These are phyloP conservation scores for Hyposoter didymator DNA, from an alignment of 2,888 invertebrate genomes.

Conservation along the genomic window DNA sequence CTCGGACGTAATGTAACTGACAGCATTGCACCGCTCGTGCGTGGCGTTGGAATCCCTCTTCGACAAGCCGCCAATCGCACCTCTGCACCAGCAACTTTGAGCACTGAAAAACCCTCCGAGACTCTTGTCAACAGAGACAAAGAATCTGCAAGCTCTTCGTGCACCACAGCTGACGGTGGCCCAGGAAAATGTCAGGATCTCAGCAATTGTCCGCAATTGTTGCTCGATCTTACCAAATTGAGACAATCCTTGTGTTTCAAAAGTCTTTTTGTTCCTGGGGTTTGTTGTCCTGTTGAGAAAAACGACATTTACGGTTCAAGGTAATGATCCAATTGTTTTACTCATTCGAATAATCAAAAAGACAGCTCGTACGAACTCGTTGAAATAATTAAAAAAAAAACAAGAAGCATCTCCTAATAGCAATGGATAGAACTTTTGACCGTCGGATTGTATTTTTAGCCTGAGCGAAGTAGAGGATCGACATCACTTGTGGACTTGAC, in stretches of 20 bases:
- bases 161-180: constrained; percentile 93
- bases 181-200: constrained; percentile 94
- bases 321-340: constrained; percentile 48
- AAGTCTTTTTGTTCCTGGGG: constrained; percentile 95
- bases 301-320: constrained; percentile 59
- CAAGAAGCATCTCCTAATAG: no score
- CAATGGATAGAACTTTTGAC: no score
- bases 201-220: constrained; percentile 93
- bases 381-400: no score
- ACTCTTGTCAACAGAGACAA: constrained; percentile 84
- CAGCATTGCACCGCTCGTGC: constrained; percentile 91
- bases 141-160: constrained; percentile 86
- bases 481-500: background rate
- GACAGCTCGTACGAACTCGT: background rate
- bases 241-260: constrained; percentile 96
- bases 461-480: background rate
- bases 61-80: constrained; percentile 72
- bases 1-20: constrained; percentile 92
- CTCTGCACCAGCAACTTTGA: constrained; percentile 67
- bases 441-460: no score
- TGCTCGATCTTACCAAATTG: constrained; percentile 92
- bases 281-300: constrained; percentile 91
- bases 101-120: constrained; percentile 80
- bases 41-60: constrained; percentile 83
- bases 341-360: background rate